Evolutionary conservation across 35 echinoderm and acorn worm species (phyloP).

Genomic region (Ophioderma brevispina): DNA sequence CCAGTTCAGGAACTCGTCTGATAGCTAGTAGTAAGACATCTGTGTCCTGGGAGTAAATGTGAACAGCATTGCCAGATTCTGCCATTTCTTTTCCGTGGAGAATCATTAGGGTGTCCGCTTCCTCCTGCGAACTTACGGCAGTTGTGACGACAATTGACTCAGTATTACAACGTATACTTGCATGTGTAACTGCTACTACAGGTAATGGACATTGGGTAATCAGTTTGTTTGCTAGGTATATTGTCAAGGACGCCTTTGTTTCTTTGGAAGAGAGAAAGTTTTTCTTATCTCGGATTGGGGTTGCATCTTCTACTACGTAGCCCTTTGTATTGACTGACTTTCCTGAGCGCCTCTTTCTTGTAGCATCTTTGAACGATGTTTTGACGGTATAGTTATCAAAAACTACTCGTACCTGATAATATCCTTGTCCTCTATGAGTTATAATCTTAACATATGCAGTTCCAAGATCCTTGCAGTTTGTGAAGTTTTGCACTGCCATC

Average conservation of each 20-base stretch:
- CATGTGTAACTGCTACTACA: neutral
- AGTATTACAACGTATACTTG: neutral
- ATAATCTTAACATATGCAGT: constrained; percentile 9
- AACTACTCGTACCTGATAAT: neutral
- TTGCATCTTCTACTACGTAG: constrained; percentile 2
- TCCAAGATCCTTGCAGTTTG: constrained; percentile 22
- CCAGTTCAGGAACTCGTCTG: neutral
- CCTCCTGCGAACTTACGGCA: constrained; percentile 28
- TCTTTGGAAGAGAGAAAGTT: neutral
- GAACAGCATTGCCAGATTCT: neutral
- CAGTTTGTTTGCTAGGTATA: constrained; percentile 11
- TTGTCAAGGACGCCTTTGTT: constrained; percentile 14
- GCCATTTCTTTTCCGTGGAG: constrained; percentile 35
- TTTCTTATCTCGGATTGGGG: neutral
- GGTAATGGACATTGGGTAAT: neutral
- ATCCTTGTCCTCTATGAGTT: neutral
- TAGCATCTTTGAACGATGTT: constrained; percentile 13
- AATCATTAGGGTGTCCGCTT: constrained; percentile 41
- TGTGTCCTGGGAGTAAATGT: constrained; percentile 30
- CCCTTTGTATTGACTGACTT: neutral
- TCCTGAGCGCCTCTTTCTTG: neutral
- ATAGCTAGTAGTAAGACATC: constrained; percentile 48
- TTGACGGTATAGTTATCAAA: constrained; percentile 2
- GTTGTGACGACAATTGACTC: neutral
- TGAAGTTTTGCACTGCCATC: constrained; percentile 25